Evolutionary conservation across 2,888 invertebrate genomes (phyloP).

Genomic region (Dryocosmus kuriphilus): DNA sequence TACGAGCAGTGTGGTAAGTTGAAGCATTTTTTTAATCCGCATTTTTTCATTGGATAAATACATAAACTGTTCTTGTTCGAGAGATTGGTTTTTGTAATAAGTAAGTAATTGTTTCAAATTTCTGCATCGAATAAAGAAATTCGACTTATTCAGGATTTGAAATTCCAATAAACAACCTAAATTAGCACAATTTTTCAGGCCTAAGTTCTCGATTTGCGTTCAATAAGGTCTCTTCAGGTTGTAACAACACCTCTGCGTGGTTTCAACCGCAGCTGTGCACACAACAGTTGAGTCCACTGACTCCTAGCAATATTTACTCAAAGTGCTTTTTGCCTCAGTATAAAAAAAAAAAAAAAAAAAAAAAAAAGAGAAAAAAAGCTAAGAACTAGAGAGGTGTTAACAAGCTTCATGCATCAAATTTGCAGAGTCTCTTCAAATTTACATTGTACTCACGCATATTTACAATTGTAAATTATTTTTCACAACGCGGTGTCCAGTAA

Average conservation of each 20-base stretch:
- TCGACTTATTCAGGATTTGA: no score
- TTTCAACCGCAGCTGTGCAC: slow-evolving; percentile 35
- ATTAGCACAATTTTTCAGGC: no score
- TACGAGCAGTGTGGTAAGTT: neutral
- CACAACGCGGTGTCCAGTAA: neutral
- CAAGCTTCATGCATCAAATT: neutral
- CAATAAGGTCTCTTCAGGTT: no score
- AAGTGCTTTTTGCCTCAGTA: neutral
- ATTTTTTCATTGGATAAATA: neutral
- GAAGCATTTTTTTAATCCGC: neutral
- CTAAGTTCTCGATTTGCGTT: no score
- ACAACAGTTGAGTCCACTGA: slow-evolving; percentile 40
- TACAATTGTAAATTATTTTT: neutral
- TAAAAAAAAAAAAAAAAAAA: neutral
- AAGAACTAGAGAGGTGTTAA: neutral
- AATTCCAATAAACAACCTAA: no score
- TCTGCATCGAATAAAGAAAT: no score
- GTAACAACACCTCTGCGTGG: no score
- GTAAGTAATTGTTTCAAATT: no score
- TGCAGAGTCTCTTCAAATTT: neutral
- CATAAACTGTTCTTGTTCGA: neutral
- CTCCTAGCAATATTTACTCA: slow-evolving; percentile 10
- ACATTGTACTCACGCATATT: neutral
- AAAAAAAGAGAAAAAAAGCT: neutral
- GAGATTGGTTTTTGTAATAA: no score